Percentiles rank a stretch among this genome's conserved stretches.
Conservation (phyloP, 2,797 vertebrate genomes). For the Mallotus villosus region DNA sequence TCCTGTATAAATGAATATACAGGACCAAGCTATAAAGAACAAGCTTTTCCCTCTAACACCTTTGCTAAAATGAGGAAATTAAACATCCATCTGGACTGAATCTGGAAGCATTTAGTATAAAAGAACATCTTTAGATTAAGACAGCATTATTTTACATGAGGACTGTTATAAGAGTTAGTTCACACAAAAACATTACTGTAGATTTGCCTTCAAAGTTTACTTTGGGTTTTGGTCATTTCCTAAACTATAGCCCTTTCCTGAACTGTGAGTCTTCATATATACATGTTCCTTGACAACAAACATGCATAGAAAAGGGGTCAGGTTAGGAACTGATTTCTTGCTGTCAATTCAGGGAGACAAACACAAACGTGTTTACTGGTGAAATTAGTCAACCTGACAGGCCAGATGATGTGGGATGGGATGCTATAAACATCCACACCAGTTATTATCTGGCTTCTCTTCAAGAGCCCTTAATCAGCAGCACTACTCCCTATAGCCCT, state of each 20-base stretch:
- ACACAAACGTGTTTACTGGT: slow-evolving; percentile 20
- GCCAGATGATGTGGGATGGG: slow-evolving; percentile 44
- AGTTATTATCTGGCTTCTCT: slow-evolving; percentile 66
- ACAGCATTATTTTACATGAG: no score
- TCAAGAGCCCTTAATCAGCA: slow-evolving; percentile 75
- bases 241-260: no score
- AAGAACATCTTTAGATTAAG: no score
- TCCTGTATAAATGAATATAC: background rate
- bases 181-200: no score
- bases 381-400: slow-evolving; percentile 45
- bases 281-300: no score
- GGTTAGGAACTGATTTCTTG: background rate
- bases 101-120: no score
- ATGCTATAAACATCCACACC: slow-evolving; percentile 48
- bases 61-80: no score
- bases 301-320: background rate
- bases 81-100: no score
- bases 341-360: slow-evolving; percentile 14
- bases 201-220: no score
- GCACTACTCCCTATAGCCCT: slow-evolving; percentile 65
- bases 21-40: background rate
- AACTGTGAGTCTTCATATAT: no score
- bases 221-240: no score
- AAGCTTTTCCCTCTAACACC: background rate
- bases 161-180: no score